A percentile compares a stretch with the other conserved stretches of the same genome.
These are phyloP conservation scores for Asobara japonica DNA, from an alignment of 1,140 invertebrate species.

Conservation along the genomic window DNA sequence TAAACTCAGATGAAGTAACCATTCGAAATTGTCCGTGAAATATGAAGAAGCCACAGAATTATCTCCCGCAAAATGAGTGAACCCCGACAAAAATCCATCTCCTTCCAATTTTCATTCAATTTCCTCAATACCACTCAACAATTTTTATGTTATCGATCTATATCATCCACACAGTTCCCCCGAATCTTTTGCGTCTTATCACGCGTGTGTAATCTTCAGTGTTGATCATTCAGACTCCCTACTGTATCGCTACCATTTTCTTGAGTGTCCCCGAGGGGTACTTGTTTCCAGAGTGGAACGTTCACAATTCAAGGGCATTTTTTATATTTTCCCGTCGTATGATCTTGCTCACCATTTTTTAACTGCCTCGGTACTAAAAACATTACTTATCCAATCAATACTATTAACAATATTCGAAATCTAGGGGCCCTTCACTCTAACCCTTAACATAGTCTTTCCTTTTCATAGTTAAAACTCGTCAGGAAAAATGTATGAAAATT, in stretches of 20 bases:
- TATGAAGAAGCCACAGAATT: background rate
- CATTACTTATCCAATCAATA: no score
- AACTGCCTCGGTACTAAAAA: no score
- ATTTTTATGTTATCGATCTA: slow-evolving; percentile 12
- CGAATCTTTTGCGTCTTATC: background rate
- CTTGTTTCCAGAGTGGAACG: background rate
- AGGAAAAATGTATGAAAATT: no score
- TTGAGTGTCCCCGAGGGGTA: background rate
- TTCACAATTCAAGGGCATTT: background rate
- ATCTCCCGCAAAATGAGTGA: background rate
- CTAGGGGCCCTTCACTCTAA: no score
- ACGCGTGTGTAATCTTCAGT: background rate
- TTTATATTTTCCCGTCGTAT: background rate
- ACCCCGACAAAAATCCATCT: background rate
- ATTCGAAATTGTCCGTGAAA: no score
- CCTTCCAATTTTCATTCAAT: background rate
- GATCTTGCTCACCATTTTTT: no score
- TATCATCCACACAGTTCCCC: background rate
- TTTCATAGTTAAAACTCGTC: no score
- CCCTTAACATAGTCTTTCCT: no score
- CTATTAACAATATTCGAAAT: no score
- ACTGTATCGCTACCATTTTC: background rate
- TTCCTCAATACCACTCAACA: background rate
- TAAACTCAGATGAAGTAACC: no score
- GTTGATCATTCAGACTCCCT: background rate